Conservation (phyloP, 2,113 vertebrate genomes). For the Elephantulus edwardii region DNA sequence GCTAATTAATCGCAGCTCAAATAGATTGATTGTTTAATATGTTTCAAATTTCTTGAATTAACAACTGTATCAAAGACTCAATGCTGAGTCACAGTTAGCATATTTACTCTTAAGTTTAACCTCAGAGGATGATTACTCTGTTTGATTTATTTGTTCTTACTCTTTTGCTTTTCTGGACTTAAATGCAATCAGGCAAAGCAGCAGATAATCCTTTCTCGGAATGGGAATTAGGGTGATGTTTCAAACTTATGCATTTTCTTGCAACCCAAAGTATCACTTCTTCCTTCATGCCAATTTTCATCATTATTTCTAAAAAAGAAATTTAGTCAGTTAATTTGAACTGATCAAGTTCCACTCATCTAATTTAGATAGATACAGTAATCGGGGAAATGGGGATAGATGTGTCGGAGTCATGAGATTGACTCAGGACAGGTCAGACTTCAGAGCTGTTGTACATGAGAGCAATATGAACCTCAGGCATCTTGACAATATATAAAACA, state of each 20-base stretch:
- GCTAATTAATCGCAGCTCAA: not conserved
- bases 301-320: not conserved
- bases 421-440: no score
- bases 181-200: not conserved
- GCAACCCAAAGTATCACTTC: not conserved
- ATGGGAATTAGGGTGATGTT: not conserved
- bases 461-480: no score
- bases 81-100: not conserved
- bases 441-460: no score
- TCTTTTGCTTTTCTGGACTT: not conserved
- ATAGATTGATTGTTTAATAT: slow-evolving; percentile 24
- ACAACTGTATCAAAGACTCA: not conserved
- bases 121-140: not conserved
- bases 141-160: not conserved
- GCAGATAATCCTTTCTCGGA: no score
- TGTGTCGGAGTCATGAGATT: no score
- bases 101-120: not conserved
- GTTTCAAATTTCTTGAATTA: not conserved
- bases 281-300: slow-evolving; percentile 35
- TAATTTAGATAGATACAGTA: no score
- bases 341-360: not conserved
- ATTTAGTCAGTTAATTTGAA: not conserved
- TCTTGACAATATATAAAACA: no score
- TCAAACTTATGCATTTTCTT: not conserved
- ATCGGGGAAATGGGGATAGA: no score